Percentiles rank a stretch among this genome's conserved stretches.
phyloP scores from a whole-genome alignment of 2,113 vertebrate genomes.

The Petrocephalus zakoni region DNA sequence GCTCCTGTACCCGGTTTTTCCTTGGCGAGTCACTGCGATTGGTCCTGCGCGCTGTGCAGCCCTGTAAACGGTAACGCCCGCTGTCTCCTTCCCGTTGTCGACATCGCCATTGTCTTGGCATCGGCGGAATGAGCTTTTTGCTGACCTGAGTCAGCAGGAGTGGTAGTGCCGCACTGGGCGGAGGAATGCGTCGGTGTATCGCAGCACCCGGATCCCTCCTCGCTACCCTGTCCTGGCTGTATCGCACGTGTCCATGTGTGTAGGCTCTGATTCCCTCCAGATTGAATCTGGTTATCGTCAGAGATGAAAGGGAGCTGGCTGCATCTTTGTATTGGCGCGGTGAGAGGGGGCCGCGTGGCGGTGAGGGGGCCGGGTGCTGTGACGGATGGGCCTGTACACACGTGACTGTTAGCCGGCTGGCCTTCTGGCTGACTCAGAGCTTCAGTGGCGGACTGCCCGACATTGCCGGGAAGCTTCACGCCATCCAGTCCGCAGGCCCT shows the following conservation, averaged over 20 bases:
- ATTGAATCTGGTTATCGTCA: background rate
- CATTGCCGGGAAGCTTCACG: background rate
- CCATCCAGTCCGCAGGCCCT: background rate
- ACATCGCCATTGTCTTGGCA: constrained; percentile 69
- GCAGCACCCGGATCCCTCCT: background rate
- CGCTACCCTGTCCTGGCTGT: background rate
- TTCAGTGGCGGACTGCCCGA: background rate
- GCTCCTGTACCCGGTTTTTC: background rate
- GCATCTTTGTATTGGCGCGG: background rate
- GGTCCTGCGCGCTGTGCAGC: background rate
- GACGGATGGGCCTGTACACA: background rate
- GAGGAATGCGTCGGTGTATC: background rate
- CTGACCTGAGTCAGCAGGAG: constrained; percentile 72
- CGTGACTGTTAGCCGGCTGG: background rate
- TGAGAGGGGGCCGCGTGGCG: too few relatives aligned
- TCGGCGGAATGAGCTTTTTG: constrained; percentile 71
- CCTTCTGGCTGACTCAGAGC: background rate
- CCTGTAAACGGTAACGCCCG: constrained; percentile 48
- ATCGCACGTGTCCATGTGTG: background rate
- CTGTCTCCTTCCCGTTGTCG: constrained; percentile 46
- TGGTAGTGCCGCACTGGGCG: constrained; percentile 24
- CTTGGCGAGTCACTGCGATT: background rate
- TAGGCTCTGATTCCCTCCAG: background rate
- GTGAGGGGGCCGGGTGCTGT: background rate
- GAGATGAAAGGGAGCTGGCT: constrained; percentile 2